Evolutionary conservation across 2,797 vertebrate genomes (phyloP).

Genomic region (Capromys pilorides): DNA sequence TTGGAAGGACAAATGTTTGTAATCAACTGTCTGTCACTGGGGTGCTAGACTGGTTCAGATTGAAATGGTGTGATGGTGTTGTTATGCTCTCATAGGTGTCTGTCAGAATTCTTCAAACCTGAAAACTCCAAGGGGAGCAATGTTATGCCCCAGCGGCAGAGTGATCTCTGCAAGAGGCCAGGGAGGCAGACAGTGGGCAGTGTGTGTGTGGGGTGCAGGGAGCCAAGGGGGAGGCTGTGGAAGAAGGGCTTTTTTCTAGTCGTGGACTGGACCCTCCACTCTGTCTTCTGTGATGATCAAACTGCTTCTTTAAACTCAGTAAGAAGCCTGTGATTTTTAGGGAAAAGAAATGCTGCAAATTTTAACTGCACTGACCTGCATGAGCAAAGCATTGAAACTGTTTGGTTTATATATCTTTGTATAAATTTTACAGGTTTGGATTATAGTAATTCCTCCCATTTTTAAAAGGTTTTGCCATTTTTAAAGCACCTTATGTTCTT

Average conservation of each 20-base stretch:
- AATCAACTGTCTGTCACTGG: constrained; percentile 43
- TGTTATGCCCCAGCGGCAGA: neutral
- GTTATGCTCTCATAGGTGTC: constrained; percentile 33
- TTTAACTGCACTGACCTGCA: constrained; percentile 22
- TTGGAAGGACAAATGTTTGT: constrained; percentile 42
- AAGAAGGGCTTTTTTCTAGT: neutral
- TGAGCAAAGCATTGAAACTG: constrained; percentile 19
- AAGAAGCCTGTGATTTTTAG: constrained; percentile 39
- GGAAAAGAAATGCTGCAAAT: constrained; percentile 10
- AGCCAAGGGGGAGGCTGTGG: neutral
- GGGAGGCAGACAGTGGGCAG: neutral
- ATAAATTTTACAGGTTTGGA: constrained; percentile 44
- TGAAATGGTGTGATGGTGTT: constrained; percentile 14
- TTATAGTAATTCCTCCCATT: constrained; percentile 65
- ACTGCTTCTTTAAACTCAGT: constrained; percentile 25
- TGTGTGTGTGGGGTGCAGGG: neutral
- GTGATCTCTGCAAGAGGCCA: neutral
- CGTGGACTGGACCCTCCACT: neutral
- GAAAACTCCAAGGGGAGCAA: neutral
- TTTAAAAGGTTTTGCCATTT: constrained; percentile 66
- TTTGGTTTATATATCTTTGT: constrained; percentile 64
- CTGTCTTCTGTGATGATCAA: neutral
- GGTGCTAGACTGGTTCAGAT: constrained; percentile 29
- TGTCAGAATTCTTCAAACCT: constrained; percentile 52
- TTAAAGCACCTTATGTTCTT: constrained; percentile 58